phyloP scores from a whole-genome alignment of 1,140 invertebrate genomes.

The Notospermus geniculatus region DNA sequence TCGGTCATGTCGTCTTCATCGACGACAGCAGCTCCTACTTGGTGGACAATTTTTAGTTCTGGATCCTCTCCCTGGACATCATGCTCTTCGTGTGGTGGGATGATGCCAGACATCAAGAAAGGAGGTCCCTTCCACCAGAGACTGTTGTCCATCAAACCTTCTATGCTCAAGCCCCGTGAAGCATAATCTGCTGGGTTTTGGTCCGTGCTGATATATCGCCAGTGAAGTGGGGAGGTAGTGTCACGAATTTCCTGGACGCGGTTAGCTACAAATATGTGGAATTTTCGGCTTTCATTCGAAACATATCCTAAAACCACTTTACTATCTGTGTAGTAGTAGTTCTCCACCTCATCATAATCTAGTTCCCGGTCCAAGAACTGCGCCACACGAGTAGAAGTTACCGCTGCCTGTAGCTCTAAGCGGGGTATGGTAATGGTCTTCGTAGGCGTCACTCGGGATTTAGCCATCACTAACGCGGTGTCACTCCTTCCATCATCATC shows the following conservation, averaged over 20 bases:
- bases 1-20: no score
- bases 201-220: conserved; percentile 16
- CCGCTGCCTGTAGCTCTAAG: conserved; percentile 26
- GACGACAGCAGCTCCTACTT: no score
- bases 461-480: conserved; percentile 25
- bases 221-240: conserved; percentile 15
- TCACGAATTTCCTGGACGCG: conserved; percentile 23
- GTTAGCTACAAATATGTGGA: conserved; percentile 27
- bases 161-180: conserved; percentile 20
- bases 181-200: conserved; percentile 26
- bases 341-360: neutral
- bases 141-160: no score
- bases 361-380: conserved; percentile 18
- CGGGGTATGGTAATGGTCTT: conserved; percentile 23
- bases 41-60: no score
- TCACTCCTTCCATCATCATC: conserved; percentile 21
- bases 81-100: no score
- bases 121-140: no score
- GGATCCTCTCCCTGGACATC: no score
- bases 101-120: no score
- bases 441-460: conserved; percentile 24
- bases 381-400: conserved; percentile 24
- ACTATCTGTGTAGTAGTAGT: conserved; percentile 25
- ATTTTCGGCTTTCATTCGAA: conserved; percentile 19
- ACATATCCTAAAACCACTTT: conserved; percentile 20